Base-by-base conservation (phyloP, 2,888 invertebrate species). In the Perdita meconis region DNA sequence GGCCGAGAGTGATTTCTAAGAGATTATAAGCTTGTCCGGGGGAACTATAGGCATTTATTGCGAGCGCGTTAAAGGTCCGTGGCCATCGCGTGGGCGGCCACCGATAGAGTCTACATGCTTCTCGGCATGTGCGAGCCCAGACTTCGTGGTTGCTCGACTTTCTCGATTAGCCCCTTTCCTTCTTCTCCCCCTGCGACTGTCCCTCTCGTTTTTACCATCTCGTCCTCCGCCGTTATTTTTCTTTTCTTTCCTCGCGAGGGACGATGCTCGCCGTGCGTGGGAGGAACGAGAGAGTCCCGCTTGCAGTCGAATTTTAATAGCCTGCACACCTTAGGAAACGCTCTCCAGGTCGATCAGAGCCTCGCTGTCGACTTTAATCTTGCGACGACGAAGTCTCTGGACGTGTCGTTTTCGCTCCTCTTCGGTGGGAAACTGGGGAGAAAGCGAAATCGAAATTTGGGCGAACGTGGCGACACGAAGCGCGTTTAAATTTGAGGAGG, bases 41-140 rank as follows among this genome's bases (percentile, higher is more conserved):
- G 56, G 53, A 55, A 68, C 64, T 61, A 81, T 80, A 75, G 78
- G 51, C 74, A 69, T 68, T 69, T 71, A 55, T 81, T 67, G 74
- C 61, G 50, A 83, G 66, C 73, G 67, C 80, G 83, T 78, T 68
- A 77, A 83, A 70, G 77, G 80, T 80, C 51, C 72, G 72, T 75
- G 69, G 69, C 59, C 71, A 76, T 72, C 63, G 83, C 81, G 88
- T 88, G 88, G 89, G 89, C 86, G 89, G 80, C 77, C 78, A 69
- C 84, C 87, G 89, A 90, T 90, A 90, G 89, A 86, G 88, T 86
- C 83, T 82, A 87, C 87, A 87, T 84, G 86, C 83, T 86, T 85
- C 85, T 86, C 80, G 80, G 83, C 75, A 75, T 83, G 82, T 78
- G 82, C 75, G 57, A 65, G 73, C 81, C n/a, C 74, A 67, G 83